A percentile compares a stretch with the other conserved stretches of the same genome.
Evolutionary conservation across 2,888 invertebrate genomes (phyloP).

Genomic region (Penaeus monodon): DNA sequence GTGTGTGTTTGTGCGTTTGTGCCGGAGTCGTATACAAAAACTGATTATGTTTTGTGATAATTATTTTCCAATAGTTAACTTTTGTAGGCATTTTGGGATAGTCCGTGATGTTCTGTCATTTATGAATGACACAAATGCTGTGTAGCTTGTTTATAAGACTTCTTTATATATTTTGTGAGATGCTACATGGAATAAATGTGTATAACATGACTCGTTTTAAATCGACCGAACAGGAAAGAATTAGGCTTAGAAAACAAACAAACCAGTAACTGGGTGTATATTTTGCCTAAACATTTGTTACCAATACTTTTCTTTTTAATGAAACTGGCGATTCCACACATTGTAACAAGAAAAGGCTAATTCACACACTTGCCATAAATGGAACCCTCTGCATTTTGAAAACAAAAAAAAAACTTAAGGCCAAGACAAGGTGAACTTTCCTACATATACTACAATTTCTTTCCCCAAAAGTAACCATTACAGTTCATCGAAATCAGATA

Average conservation of each 20-base stretch:
- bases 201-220: background rate
- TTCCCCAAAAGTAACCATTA: background rate
- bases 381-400: too few species aligned
- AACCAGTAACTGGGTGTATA: background rate
- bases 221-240: background rate
- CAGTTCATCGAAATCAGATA: background rate
- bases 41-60: background rate
- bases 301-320: too few species aligned
- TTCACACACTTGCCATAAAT: too few species aligned
- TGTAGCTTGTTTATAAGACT: constrained; percentile 24
- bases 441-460: too few species aligned
- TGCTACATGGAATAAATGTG: constrained; percentile 27
- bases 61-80: background rate
- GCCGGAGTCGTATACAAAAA: background rate
- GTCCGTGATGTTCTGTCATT: background rate
- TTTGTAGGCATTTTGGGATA: constrained; percentile 7
- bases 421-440: too few species aligned
- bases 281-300: too few species aligned
- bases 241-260: background rate
- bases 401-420: too few species aligned
- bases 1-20: background rate
- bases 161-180: constrained; percentile 26
- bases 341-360: too few species aligned
- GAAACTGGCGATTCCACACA: too few species aligned
- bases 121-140: constrained; percentile 3